phyloP scores from a whole-genome alignment of 2,888 invertebrate species.

The Metacarcinus magister region DNA sequence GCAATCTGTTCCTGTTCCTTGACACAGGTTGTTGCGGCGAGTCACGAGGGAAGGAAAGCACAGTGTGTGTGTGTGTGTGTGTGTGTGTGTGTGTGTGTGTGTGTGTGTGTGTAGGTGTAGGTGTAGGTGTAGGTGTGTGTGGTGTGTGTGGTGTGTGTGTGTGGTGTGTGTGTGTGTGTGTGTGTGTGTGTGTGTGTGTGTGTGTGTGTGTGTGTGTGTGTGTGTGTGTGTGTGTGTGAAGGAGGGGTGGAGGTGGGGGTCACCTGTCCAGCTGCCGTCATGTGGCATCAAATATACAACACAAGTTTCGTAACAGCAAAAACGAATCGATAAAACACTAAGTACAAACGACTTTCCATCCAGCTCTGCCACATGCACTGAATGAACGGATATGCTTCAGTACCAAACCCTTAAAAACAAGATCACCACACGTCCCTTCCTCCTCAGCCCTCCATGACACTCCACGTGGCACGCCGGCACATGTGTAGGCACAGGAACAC shows the following conservation, averaged over 20 bases:
- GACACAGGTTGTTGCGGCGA: conserved; percentile 11
- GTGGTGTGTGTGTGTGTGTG: background rate
- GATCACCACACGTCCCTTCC: background rate
- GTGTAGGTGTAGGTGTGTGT: background rate
- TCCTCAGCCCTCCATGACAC: background rate
- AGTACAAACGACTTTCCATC: background rate
- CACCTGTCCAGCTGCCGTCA: background rate
- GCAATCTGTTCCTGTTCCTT: background rate
- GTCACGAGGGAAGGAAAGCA: background rate
- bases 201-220: background rate
- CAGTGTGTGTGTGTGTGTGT: background rate
- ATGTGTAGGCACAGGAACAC: background rate
- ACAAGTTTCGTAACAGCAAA: background rate
- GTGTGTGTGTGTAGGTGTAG: background rate
- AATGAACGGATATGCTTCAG: background rate
- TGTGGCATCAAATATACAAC: background rate
- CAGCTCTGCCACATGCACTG: background rate
- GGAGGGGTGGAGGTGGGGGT: too few relatives aligned
- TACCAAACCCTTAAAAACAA: background rate
- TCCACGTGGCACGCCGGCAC: background rate
- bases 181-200: conserved; percentile 33
- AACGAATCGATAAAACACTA: background rate
- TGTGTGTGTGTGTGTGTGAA: background rate
- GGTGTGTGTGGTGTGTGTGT: conserved; percentile 1
- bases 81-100: conserved; percentile 39